Percentiles rank a stretch among this genome's conserved stretches.
phyloP scores from a whole-genome alignment of 1,140 invertebrate species.

The Rhynchophorus ferrugineus region DNA sequence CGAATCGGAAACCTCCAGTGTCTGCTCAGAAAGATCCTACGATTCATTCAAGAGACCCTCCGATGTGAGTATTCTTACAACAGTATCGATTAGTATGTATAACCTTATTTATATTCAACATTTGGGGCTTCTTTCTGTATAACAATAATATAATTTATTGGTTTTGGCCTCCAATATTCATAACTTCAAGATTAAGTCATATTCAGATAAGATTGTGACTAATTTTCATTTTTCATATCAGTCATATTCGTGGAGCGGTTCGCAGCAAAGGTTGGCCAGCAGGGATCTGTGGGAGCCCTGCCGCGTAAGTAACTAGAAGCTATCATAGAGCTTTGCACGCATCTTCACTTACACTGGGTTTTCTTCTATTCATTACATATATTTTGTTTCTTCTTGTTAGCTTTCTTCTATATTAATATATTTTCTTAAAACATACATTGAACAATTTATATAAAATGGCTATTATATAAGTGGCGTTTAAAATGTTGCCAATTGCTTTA shows the following conservation, averaged over 20 bases:
- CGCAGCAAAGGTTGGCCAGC: conserved; percentile 64
- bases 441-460: too few species aligned
- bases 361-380: too few species aligned
- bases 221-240: conserved; percentile 43
- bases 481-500: too few species aligned
- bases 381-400: not conserved
- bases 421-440: too few species aligned
- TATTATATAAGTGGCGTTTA: too few species aligned
- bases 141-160: conserved; percentile 31
- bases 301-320: conserved; percentile 34
- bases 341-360: too few species aligned
- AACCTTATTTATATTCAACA: too few species aligned
- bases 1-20: conserved; percentile 89
- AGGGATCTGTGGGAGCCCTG: conserved; percentile 55
- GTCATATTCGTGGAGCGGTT: conserved; percentile 74
- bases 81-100: too few species aligned
- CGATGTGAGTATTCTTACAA: conserved; percentile 69
- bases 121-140: too few species aligned
- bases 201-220: too few species aligned
- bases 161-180: conserved; percentile 30
- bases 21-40: conserved; percentile 75
- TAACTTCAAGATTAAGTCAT: too few species aligned
- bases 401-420: too few species aligned
- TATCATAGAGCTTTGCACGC: not conserved
- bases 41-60: conserved; percentile 72